Conservation (phyloP, 1,140 invertebrate species). For the Micrasema longulum region DNA sequence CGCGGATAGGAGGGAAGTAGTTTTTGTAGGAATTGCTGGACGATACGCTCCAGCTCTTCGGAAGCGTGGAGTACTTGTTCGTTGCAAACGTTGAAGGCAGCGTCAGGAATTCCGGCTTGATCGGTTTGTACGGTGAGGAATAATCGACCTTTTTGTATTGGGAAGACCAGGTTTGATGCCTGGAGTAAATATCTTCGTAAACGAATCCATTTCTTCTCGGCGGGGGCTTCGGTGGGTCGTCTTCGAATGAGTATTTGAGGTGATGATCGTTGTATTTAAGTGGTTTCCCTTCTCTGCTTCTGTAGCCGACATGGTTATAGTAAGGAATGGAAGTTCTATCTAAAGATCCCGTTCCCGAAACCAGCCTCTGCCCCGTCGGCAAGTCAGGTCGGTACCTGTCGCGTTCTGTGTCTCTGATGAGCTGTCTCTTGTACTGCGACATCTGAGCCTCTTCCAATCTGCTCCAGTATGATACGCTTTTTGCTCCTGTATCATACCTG, state of each 20-base stretch:
- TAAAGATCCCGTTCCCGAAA: not conserved
- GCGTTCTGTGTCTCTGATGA: slow-evolving; percentile 12
- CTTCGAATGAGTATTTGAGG: slow-evolving; percentile 1
- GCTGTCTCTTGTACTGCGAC: slow-evolving; percentile 39
- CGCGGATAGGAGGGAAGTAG: slow-evolving; percentile 38
- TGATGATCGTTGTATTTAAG: slow-evolving; percentile 30
- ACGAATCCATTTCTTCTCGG: slow-evolving; percentile 64
- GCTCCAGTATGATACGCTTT: slow-evolving; percentile 11
- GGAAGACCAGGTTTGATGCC: slow-evolving; percentile 58
- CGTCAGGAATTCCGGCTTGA: slow-evolving; percentile 65
- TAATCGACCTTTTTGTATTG: slow-evolving; percentile 60
- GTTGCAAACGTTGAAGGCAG: slow-evolving; percentile 60
- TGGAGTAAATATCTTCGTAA: slow-evolving; percentile 66
- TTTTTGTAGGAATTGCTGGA: slow-evolving; percentile 50
- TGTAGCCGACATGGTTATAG: slow-evolving; percentile 15
- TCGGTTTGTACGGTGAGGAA: slow-evolving; percentile 63
- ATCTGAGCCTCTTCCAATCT: slow-evolving; percentile 35
- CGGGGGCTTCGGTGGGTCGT: not conserved
- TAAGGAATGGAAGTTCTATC: slow-evolving; percentile 13
- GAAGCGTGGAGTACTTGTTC: slow-evolving; percentile 56
- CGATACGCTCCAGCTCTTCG: slow-evolving; percentile 51
- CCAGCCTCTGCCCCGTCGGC: slow-evolving; percentile 5
- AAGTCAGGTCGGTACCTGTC: slow-evolving; percentile 7
- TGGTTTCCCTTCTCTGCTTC: slow-evolving; percentile 35
- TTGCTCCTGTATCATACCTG: slow-evolving; percentile 46